Percentiles rank a stretch among this genome's conserved stretches.
Evolutionary conservation across 2,888 invertebrate genomes (phyloP).

Genomic region (Tetragnatha montana): DNA sequence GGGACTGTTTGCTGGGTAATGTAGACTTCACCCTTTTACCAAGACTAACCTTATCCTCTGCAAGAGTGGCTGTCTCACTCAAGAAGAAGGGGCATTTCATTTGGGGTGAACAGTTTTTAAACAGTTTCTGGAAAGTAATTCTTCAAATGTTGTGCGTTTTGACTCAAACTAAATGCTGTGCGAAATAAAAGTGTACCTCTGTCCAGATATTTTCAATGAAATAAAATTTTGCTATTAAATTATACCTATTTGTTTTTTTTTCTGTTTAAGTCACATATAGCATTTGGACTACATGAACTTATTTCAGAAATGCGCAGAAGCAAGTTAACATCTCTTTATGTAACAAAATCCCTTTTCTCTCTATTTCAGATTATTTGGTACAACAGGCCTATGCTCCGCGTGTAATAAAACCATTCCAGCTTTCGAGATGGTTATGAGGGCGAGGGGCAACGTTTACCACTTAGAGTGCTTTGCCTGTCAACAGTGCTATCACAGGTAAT

Average conservation of each 20-base stretch:
- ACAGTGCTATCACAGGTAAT: slow-evolving; percentile 92
- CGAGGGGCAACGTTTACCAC: slow-evolving; percentile 90
- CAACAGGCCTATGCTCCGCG: slow-evolving; percentile 82
- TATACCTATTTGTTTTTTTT: too few relatives aligned
- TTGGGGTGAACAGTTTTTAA: too few relatives aligned
- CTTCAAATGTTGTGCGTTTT: too few relatives aligned
- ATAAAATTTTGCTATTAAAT: too few relatives aligned
- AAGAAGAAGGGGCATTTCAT: slow-evolving; percentile 79
- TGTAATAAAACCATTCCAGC: slow-evolving; percentile 95
- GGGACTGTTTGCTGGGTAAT: slow-evolving; percentile 94
- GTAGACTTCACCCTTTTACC: slow-evolving; percentile 93
- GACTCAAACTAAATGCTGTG: too few relatives aligned
- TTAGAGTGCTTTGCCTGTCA: slow-evolving; percentile 96
- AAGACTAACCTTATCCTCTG: slow-evolving; percentile 93
- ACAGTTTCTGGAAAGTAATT: too few relatives aligned
- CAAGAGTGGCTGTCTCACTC: slow-evolving; percentile 92
- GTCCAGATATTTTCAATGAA: too few relatives aligned
- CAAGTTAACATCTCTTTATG: too few relatives aligned
- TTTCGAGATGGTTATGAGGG: slow-evolving; percentile 97
- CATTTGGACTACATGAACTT: too few relatives aligned
- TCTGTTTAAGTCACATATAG: too few relatives aligned
- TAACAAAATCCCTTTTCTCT: not conserved
- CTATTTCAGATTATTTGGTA: slow-evolving; percentile 72
- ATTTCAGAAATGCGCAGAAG: too few relatives aligned
- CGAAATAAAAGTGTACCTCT: too few relatives aligned